Evolutionary conservation across 2,113 vertebrate species (phyloP), one percentile per base, ranked within the genome.

Genomic region (Sclerurus mexicanus): DNA sequence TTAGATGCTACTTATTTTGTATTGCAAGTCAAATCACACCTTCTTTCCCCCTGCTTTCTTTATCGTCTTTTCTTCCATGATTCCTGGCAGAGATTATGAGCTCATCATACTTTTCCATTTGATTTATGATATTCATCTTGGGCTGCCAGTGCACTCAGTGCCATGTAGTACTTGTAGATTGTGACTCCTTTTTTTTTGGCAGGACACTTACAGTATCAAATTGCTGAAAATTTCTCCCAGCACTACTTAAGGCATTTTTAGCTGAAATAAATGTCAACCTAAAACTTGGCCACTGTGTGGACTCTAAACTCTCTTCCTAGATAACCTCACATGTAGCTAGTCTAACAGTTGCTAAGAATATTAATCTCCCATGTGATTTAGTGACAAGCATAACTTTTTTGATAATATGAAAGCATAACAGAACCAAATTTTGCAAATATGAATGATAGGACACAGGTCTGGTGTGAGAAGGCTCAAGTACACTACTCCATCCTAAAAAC

Each of bases 71-170:
- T 84, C 35, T 44, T 69, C 33, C 4, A 7, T 31, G 21, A 93
- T 97, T 97, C 67, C 78, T 91, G 75, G 59, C 67, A 96, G 89
- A 77, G 56, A 72, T 42, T 21, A 33, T 79, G 31, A 94, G 12
- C 19, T 77, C 67, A 84, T 85, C 59, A 19, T 9, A 9, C 22
- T 91, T 95, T 95, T 94, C 50, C 21, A 58, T 87, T 72, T 84
- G 8, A 11, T 76, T 88, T 92, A 72, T 84, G n/a, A 21, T 80
- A 62, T 62, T 97, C 96, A 44, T 82, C 49, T 96, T 87, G 35
- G 80, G 40, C 35, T 96, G 42, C 9, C 50, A 66, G 40, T 66
- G 35, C 47, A 82, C 22, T 39, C 64, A 14, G 22, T 35, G 23
- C 9, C 10, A 49, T 9, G 10, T 7, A 73, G 49, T 35, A 63